Evolutionary conservation across 2,113 vertebrate genomes (phyloP), one percentile per base, ranked within the genome.

Genomic region (Nesospiza acunhae): DNA sequence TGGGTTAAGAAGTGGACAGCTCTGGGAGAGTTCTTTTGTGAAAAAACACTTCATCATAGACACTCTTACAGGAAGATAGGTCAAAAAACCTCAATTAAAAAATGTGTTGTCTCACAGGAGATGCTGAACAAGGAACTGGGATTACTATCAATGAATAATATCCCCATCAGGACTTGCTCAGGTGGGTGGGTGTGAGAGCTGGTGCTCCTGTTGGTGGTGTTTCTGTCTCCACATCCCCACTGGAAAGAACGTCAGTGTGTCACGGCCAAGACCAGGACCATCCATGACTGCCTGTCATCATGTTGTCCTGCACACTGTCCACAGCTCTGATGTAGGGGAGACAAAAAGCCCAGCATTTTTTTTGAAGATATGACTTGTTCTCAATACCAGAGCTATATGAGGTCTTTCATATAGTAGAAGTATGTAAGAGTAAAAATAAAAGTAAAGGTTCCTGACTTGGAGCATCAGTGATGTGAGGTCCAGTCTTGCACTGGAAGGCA

Each of bases 251-350:
- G 3, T 22, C 17, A 24, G 22, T 55, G 10, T 11, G 2, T 39
- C 63, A 37, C 3, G 53, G 20, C 11, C 27, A 13, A 1, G 14
- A 56, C 16, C 22, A 78, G 47, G 52, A 67, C 33, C 49, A n/a
- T 13, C 15, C 0, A 0, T 19, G 23, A 82, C 11, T 16, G 3
- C 11, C 37, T 24, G 0, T 13, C 11, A 17, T 53, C 21, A 1
- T 8, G 18, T 21, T 52, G 39, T 46, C 42, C 76, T 72, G 30
- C 28, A 35, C 39, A 31, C 8, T 26, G 39, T 11, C 63, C 44
- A 55, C 35, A 39, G 13, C 42, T 69, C 47, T 68, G 23, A 46
- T 13, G 5, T 13, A n/a, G 42, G 3, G 28, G 15, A 84, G 17
- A 20, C 46, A 69, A 62, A 87, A 26, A 9, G 1, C 0, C 1